These are phyloP conservation scores for Microchrysa polita DNA, from an alignment of 2,888 invertebrate genomes.

Conservation along the genomic window DNA sequence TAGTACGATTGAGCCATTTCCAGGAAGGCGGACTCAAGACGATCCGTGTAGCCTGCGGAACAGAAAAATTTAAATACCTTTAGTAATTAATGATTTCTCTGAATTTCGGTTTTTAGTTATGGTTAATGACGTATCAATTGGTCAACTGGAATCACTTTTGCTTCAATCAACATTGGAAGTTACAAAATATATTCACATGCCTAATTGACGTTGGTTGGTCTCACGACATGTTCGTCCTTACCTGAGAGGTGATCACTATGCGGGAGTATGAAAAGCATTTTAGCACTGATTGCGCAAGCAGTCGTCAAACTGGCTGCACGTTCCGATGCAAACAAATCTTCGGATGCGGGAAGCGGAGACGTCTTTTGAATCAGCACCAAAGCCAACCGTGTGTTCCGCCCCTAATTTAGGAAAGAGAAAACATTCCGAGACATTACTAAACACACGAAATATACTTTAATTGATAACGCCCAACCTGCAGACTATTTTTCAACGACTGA, in stretches of 20 bases:
- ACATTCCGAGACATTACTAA: background rate
- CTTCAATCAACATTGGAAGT: no score
- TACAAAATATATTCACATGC: no score
- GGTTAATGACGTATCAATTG: no score
- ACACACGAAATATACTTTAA: background rate
- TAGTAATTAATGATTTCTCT: no score
- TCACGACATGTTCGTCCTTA: no score
- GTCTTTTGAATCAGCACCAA: slow-evolving; percentile 91
- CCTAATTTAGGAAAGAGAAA: slow-evolving; percentile 55
- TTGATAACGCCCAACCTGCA: slow-evolving; percentile 55
- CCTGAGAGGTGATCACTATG: slow-evolving; percentile 86
- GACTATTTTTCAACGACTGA: slow-evolving; percentile 74
- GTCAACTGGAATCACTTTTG: no score
- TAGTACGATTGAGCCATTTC: slow-evolving; percentile 95
- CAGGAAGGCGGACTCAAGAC: slow-evolving; percentile 92
- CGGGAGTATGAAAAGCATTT: slow-evolving; percentile 91
- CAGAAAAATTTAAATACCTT: background rate
- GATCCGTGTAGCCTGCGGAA: slow-evolving; percentile 69
- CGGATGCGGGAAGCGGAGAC: slow-evolving; percentile 79
- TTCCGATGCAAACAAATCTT: slow-evolving; percentile 87
- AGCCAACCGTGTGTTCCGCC: slow-evolving; percentile 74
- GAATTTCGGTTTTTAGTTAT: no score
- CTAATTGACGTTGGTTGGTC: no score
- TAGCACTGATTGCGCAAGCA: slow-evolving; percentile 91
- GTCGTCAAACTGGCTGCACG: slow-evolving; percentile 89